phyloP scores from a whole-genome alignment of 2,797 vertebrate species.

The Falco naumanni region DNA sequence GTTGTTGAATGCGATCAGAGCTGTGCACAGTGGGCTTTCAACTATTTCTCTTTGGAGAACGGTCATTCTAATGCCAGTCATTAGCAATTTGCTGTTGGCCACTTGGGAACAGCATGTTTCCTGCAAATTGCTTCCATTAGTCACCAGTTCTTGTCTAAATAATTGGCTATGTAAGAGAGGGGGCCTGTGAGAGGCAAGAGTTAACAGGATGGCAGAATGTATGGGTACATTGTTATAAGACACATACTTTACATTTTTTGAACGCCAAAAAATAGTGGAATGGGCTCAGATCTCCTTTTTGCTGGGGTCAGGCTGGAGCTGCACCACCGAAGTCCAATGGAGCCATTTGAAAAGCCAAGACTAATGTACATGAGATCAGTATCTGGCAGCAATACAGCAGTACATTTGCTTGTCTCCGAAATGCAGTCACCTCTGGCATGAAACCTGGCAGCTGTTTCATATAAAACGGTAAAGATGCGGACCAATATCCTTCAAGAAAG shows the following conservation, averaged over 20 bases:
- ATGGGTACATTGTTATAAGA: not conserved
- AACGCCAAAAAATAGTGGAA: constrained; percentile 2
- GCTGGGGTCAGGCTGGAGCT: not conserved
- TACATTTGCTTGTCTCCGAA: constrained; percentile 32
- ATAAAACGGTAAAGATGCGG: not conserved
- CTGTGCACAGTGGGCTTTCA: constrained; percentile 30
- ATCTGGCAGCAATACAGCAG: constrained; percentile 29
- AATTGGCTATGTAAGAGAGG: not conserved
- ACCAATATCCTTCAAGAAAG: not conserved
- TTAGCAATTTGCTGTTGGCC: constrained; percentile 55
- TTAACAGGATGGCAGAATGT: not conserved
- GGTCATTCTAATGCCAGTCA: constrained; percentile 37
- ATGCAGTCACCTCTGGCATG: constrained; percentile 37
- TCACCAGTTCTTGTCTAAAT: constrained; percentile 57
- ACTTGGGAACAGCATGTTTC: constrained; percentile 50
- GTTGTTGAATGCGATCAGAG: constrained; percentile 12
- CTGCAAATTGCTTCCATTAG: constrained; percentile 56
- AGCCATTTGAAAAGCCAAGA: not conserved
- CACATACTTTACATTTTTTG: not conserved
- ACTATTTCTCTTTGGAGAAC: not conserved
- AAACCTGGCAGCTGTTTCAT: constrained; percentile 47
- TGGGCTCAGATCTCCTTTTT: not conserved
- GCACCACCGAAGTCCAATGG: not conserved
- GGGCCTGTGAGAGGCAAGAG: not conserved
- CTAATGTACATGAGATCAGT: constrained; percentile 22